Percentiles rank a stretch among this genome's conserved stretches.
Conservation (phyloP, 2,797 vertebrate genomes). For the Thalassophryne amazonica region DNA sequence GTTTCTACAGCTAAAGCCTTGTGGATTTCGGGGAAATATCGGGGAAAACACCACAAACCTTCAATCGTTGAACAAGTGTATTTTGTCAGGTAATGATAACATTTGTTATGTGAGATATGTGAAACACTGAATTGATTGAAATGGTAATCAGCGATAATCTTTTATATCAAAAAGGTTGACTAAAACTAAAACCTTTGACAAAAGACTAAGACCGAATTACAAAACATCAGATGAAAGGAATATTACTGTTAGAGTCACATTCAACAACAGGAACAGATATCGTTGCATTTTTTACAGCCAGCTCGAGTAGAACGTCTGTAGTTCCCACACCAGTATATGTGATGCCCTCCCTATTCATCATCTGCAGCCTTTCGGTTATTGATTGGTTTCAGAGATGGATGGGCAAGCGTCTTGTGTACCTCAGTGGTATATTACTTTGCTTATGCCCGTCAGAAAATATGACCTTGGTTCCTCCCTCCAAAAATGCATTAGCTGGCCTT, state of each 20-base stretch:
- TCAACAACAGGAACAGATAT: not conserved
- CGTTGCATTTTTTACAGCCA: not conserved
- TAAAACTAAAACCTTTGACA: too few relatives aligned
- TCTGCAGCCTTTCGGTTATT: constrained; percentile 16
- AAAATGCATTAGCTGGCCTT: not conserved
- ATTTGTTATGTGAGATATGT: too few relatives aligned
- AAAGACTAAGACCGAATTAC: too few relatives aligned
- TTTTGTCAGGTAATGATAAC: too few relatives aligned
- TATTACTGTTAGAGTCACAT: constrained; percentile 1
- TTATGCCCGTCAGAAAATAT: constrained; percentile 2
- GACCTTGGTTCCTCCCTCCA: constrained; percentile 4
- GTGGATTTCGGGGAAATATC: too few relatives aligned
- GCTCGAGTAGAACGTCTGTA: constrained; percentile 1
- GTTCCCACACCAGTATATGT: not conserved
- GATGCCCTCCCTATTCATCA: constrained; percentile 25
- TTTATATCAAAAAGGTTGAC: too few relatives aligned
- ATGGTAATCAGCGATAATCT: too few relatives aligned
- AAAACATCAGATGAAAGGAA: too few relatives aligned
- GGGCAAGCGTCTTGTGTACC: not conserved
- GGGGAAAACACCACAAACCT: too few relatives aligned
- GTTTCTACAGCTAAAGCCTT: too few relatives aligned
- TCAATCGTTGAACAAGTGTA: too few relatives aligned
- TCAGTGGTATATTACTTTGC: constrained; percentile 19
- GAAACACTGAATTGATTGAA: too few relatives aligned
- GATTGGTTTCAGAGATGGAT: constrained; percentile 40